phyloP scores from a whole-genome alignment of 2,797 vertebrate genomes.

The Furcifer pardalis region DNA sequence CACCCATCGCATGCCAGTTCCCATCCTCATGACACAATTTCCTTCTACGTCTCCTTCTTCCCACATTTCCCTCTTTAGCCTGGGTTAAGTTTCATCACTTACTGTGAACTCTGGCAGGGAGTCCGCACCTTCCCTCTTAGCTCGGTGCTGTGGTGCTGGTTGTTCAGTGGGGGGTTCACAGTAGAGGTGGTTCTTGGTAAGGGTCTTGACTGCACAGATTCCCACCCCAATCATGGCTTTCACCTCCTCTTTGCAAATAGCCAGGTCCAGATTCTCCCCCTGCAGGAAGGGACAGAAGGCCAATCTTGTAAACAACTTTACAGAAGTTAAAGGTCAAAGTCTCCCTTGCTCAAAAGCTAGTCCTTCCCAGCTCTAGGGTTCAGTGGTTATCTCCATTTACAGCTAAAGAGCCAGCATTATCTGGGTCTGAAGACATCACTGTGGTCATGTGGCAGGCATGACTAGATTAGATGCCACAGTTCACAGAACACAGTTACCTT shows the following conservation, averaged over 20 bases:
- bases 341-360: too few species aligned
- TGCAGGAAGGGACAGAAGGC: constrained; percentile 59
- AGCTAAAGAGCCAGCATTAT: too few species aligned
- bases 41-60: neutral
- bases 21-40: too few species aligned
- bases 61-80: too few species aligned
- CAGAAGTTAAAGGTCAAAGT: too few species aligned
- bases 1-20: too few species aligned
- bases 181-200: constrained; percentile 93
- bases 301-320: neutral
- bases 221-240: constrained; percentile 93
- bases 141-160: constrained; percentile 78
- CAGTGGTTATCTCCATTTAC: too few species aligned
- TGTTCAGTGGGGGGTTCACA: constrained; percentile 92
- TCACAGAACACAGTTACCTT: too few species aligned
- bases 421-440: too few species aligned
- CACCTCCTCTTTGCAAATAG: constrained; percentile 95
- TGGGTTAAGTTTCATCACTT: constrained; percentile 55
- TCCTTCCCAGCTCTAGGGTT: too few species aligned
- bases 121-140: constrained; percentile 86
- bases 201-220: constrained; percentile 90
- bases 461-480: too few species aligned
- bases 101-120: constrained; percentile 92
- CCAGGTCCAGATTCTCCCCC: constrained; percentile 95
- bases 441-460: too few species aligned